Evolutionary conservation across 2,888 invertebrate species (phyloP).

Genomic region (Drosophila maculinotata): DNA sequence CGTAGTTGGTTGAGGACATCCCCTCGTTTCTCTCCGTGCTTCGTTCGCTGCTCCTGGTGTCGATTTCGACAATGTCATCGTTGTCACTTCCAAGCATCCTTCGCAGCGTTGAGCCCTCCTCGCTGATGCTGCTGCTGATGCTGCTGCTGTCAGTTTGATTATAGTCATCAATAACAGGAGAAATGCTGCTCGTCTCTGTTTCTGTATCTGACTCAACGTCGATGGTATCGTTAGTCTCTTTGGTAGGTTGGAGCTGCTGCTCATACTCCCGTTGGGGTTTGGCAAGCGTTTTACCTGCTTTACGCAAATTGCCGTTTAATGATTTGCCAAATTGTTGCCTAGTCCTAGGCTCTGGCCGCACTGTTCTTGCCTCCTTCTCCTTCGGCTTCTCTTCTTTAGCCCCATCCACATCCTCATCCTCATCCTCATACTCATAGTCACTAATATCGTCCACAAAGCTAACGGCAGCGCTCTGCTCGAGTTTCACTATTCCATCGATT

Average conservation of each 20-base stretch:
- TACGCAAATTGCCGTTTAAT: slow-evolving; percentile 83
- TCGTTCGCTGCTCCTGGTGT: slow-evolving; percentile 53
- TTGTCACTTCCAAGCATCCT: slow-evolving; percentile 51
- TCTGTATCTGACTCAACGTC: slow-evolving; percentile 46
- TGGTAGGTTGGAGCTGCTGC: slow-evolving; percentile 20
- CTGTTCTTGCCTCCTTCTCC: slow-evolving; percentile 13
- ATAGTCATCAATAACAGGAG: slow-evolving; percentile 76
- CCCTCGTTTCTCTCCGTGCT: slow-evolving; percentile 19
- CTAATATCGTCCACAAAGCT: slow-evolving; percentile 51
- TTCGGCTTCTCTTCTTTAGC: neutral
- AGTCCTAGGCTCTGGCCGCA: slow-evolving; percentile 28
- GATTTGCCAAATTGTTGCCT: slow-evolving; percentile 81
- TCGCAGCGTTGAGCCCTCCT: slow-evolving; percentile 34
- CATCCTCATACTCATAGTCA: slow-evolving; percentile 72
- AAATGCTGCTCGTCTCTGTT: slow-evolving; percentile 47
- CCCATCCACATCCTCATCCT: slow-evolving; percentile 32
- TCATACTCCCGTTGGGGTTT: slow-evolving; percentile 37
- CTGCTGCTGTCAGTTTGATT: slow-evolving; percentile 76
- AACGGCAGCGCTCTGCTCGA: slow-evolving; percentile 42
- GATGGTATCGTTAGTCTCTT: slow-evolving; percentile 41
- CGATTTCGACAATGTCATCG: slow-evolving; percentile 73
- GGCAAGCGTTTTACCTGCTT: slow-evolving; percentile 72
- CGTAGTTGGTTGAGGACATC: slow-evolving; percentile 36
- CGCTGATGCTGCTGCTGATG: slow-evolving; percentile 21
- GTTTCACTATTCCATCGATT: slow-evolving; percentile 82